Conservation (phyloP, 2,888 invertebrate genomes). For the Arctia plantaginis region DNA sequence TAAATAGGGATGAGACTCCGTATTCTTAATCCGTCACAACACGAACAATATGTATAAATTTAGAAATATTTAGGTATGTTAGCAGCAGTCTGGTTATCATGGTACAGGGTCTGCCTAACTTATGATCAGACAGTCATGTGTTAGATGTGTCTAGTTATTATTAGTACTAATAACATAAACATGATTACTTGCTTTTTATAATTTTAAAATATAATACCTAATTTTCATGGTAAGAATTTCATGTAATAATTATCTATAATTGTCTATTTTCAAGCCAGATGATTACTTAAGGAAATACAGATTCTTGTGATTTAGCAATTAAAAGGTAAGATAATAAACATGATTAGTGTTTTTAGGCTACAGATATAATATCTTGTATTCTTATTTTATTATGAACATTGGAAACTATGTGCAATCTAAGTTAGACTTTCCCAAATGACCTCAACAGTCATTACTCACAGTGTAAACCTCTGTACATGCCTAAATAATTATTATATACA, state of each 20-base stretch:
- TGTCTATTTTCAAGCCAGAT: neutral
- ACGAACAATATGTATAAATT: too few relatives aligned
- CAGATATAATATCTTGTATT: conserved; percentile 30
- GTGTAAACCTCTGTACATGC: conserved; percentile 25
- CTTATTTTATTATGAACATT: neutral
- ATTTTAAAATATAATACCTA: too few relatives aligned
- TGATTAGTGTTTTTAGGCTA: conserved; percentile 24
- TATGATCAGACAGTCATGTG: too few relatives aligned
- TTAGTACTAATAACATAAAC: too few relatives aligned
- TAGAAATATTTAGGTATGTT: too few relatives aligned
- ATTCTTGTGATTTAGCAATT: conserved; percentile 15
- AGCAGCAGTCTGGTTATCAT: too few relatives aligned
- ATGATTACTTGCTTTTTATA: too few relatives aligned
- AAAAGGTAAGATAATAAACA: conserved; percentile 23
- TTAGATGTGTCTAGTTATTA: too few relatives aligned
- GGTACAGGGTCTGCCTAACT: too few relatives aligned
- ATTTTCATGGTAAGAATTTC: too few relatives aligned
- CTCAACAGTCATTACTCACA: conserved; percentile 26
- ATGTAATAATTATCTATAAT: neutral
- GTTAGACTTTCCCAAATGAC: conserved; percentile 16
- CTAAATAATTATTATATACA: conserved; percentile 36
- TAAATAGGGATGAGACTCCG: too few relatives aligned
- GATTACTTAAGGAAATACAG: neutral
- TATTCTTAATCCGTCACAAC: too few relatives aligned
- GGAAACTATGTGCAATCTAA: conserved; percentile 46